Percentiles rank a stretch among this genome's conserved stretches.
These are phyloP conservation scores for Saturnia pavonia DNA, from an alignment of 2,888 invertebrate genomes.

Conservation along the genomic window DNA sequence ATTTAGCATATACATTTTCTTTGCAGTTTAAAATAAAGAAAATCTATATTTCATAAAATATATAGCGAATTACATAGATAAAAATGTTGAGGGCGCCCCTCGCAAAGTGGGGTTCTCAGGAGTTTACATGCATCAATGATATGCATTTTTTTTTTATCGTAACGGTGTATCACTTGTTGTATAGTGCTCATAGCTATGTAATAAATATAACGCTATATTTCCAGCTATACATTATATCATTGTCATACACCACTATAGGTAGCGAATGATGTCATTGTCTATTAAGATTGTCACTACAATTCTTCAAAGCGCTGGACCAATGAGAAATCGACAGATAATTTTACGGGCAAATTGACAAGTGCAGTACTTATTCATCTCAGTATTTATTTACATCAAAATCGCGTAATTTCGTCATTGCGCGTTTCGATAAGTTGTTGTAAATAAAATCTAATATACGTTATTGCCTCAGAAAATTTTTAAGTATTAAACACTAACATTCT, in stretches of 20 bases:
- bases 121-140: too few species aligned
- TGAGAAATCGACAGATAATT: constrained; percentile 72
- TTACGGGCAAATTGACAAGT: constrained; percentile 75
- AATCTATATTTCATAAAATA: too few species aligned
- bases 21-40: too few species aligned
- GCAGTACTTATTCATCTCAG: constrained; percentile 49
- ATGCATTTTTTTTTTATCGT: too few species aligned
- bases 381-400: constrained; percentile 73
- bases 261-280: neutral
- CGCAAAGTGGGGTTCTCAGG: too few species aligned
- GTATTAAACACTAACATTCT: constrained; percentile 19
- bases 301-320: constrained; percentile 59
- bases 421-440: constrained; percentile 33
- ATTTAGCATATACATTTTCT: too few species aligned
- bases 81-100: too few species aligned
- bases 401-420: constrained; percentile 47
- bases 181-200: too few species aligned
- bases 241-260: neutral
- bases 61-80: too few species aligned
- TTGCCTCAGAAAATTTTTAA: constrained; percentile 41
- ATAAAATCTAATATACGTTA: constrained; percentile 34
- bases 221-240: neutral
- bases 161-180: too few species aligned
- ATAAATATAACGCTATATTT: neutral
- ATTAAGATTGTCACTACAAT: constrained; percentile 42